These are phyloP conservation scores for Heterotilapia buettikoferi DNA, from an alignment of 2,113 vertebrate genomes.

Conservation along the genomic window DNA sequence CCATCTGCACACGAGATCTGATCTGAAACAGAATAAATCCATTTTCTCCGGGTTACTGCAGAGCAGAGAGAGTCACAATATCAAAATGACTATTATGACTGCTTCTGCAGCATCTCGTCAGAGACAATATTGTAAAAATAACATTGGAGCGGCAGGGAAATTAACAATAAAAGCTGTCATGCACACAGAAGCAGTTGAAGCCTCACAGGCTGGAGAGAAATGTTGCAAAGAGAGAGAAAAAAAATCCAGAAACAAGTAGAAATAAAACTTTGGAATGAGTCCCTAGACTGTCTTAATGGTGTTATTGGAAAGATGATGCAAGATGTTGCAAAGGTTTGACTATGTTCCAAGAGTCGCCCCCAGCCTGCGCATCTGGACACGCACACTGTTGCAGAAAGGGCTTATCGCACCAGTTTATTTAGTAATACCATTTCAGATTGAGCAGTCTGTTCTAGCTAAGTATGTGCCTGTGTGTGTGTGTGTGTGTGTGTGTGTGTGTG, in stretches of 20 bases:
- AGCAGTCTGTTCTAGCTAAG: not conserved
- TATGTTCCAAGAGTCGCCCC: not conserved
- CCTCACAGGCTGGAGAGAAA: not conserved
- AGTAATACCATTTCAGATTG: not conserved
- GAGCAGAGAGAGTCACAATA: not conserved
- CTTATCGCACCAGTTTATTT: not conserved
- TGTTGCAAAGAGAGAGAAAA: not conserved
- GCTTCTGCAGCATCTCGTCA: not conserved
- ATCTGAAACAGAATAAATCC: not conserved
- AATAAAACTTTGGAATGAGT: not conserved
- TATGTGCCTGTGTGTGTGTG: not conserved
- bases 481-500: not conserved
- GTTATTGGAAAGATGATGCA: constrained; percentile 22
- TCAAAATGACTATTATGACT: not conserved
- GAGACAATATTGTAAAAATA: not conserved
- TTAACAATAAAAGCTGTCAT: not conserved
- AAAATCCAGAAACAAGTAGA: not conserved
- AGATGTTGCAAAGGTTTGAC: constrained; percentile 23
- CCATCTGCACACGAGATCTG: not conserved
- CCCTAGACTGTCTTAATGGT: not conserved
- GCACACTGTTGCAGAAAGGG: not conserved
- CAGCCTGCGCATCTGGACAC: not conserved
- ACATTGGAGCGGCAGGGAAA: not conserved
- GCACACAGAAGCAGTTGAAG: not conserved
- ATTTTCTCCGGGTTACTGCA: not conserved